Conservation (phyloP, 2,888 invertebrate genomes). For the Agrypnus murinus region DNA sequence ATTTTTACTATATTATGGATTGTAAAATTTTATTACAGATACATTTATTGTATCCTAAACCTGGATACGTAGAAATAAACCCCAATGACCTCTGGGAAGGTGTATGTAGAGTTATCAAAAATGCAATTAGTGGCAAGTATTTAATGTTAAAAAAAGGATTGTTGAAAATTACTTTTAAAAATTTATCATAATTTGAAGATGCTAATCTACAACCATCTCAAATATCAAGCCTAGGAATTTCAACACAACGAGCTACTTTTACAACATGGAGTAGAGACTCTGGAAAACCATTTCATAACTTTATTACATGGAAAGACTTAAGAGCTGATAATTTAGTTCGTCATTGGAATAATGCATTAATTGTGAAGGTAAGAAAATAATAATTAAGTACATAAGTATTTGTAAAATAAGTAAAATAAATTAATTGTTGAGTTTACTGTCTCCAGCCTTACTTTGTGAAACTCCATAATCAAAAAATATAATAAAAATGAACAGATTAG, state of each 20-base stretch:
- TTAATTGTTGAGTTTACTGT: too few relatives aligned
- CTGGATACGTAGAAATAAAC: conserved; percentile 91
- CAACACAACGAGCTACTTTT: conserved; percentile 79
- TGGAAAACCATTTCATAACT: conserved; percentile 77
- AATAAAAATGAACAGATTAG: too few relatives aligned
- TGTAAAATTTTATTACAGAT: conserved; percentile 82
- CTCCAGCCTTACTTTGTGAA: too few relatives aligned
- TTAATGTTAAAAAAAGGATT: background rate
- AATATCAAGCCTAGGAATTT: conserved; percentile 83
- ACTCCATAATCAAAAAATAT: too few relatives aligned
- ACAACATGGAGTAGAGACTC: conserved; percentile 78
- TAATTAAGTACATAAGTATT: background rate
- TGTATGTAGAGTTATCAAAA: conserved; percentile 80
- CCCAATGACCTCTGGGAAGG: conserved; percentile 86
- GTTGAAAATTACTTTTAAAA: background rate
- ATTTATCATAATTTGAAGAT: conserved; percentile 73
- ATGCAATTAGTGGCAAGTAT: conserved; percentile 80
- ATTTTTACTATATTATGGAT: too few relatives aligned
- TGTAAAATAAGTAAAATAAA: too few relatives aligned
- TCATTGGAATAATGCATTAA: conserved; percentile 74
- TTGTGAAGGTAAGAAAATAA: conserved; percentile 71
- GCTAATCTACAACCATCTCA: conserved; percentile 79
- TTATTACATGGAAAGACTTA: conserved; percentile 83
- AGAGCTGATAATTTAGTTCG: conserved; percentile 74
- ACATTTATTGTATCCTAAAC: conserved; percentile 83